Evolutionary conservation across 2,888 invertebrate genomes (phyloP), one percentile per base, ranked within the genome.

Genomic region (Aphidius colemani): DNA sequence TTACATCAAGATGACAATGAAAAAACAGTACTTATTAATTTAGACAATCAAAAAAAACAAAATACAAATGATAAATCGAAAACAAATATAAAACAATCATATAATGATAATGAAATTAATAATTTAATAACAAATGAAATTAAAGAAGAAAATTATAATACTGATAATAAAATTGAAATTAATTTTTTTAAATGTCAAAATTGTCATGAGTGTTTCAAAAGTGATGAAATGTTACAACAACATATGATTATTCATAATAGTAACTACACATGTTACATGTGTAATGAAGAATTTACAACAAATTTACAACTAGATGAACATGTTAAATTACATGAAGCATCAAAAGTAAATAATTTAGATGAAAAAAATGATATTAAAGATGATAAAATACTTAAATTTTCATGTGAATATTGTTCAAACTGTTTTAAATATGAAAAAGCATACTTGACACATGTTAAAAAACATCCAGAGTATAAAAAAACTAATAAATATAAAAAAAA

Each of bases 361-460:
- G 44, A 70, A 56, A 58, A 67, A 50, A 64, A 66, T 65, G 63
- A 53, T 67, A 70, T 66, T 58, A 59, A 49, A 18, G 70, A 72
- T 53, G 74, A 72, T 56, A 75, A 70, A 56, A 69, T 56, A 40
- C 62, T 66, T 30, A 77, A 77, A 69, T 78, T 73, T 49, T 64
- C 63, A 0, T 81, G 80, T 63, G 74, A 79, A 64, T 69, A 78
- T 51, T 81, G 80, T 61, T 66, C 71, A 6, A 79, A 76, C 62
- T 74, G 74, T 65, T 81, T 81, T 62, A 76, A 75, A 6, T 77
- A 78, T 68, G 74, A 78, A 53, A 80, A 78, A 50, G 72, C 78
- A 7, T 80, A 75, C 65, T 59, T 75, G 13, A 71, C 75, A 3
- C 80, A 80, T 43, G 74, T 76, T 2, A 77, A 72, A 66, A 75